Conservation (phyloP, 2,113 vertebrate genomes). For the Apistogramma diplotaenia region DNA sequence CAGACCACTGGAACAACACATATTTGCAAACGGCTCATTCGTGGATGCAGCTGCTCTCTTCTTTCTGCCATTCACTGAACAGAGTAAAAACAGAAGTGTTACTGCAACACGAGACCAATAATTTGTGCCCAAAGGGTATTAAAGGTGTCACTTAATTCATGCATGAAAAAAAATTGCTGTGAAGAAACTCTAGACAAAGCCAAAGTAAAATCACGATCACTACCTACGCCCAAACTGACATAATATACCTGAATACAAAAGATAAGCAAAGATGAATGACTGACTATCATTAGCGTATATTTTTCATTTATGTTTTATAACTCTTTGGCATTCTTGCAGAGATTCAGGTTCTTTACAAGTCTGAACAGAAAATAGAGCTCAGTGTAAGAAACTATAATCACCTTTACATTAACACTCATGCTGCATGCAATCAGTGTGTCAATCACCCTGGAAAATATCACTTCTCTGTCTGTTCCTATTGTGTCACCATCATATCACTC, state of each 20-base stretch:
- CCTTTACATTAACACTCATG: background rate
- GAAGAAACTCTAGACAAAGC: background rate
- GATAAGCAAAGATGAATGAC: rapidly evolving
- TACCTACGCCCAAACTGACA: background rate
- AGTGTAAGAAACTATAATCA: background rate
- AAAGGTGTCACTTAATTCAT: background rate
- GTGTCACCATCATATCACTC: background rate
- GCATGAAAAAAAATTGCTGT: background rate
- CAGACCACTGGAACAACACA: background rate
- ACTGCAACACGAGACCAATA: background rate
- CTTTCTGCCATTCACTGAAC: background rate
- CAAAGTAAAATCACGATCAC: background rate
- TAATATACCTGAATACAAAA: background rate
- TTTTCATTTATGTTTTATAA: background rate
- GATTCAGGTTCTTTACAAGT: background rate
- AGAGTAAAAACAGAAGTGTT: background rate
- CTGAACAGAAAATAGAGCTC: background rate
- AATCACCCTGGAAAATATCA: background rate
- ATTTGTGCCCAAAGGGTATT: rapidly evolving
- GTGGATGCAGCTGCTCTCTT: background rate
- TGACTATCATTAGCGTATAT: rapidly evolving
- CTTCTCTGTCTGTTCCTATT: background rate
- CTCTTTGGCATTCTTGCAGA: rapidly evolving
- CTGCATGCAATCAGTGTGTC: background rate
- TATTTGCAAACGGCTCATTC: background rate